Evolutionary conservation across 2,113 vertebrate species (phyloP), one percentile per base, ranked within the genome.

Genomic region (Pimephales promelas): DNA sequence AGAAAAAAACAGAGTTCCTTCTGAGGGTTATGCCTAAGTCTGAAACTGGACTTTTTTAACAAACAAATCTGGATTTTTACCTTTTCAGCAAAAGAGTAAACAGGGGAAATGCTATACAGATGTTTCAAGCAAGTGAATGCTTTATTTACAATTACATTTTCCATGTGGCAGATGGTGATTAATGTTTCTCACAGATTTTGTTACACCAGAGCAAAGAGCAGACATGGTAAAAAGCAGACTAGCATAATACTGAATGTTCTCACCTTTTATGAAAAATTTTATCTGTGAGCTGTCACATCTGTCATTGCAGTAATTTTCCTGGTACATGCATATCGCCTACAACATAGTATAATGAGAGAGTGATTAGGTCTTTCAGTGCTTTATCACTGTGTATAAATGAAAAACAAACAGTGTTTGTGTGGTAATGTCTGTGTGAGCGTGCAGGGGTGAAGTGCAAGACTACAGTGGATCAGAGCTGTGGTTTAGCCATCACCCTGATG

Each of bases 401-500:
- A 49, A 10, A 34, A 10, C 3, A 56, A 28, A 74, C 6, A 28
- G 26, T 62, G 82, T 40, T n/a, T 68, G 31, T 68, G 22, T 45
- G 49, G 16, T 40, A 20, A 22, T 3, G 10, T 72, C 10, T 72
- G 31, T 56, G 43, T 64, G 31, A 43, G 61, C 20, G 36, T 68
- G 49, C 36, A 52, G 40, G 6, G 28, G 28, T 76, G 13, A 20
- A 52, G 57, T 14, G 9, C 49, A 82, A 40, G 10, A 82, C 36
- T n/a, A 20, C 36, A 45, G 68, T 57, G 36, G 78, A 36, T 81
- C 40, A 71, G 75, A 49, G 14, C 75, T 14, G 40, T 77, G 64
- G 64, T 57, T 59, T 72, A 47, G 49, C 54, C 31, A 10, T 73
- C 52, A 84, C 59, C 83, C 56, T 47, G 26, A 72, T 31, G 45